These are phyloP conservation scores for Chesias legatella DNA, from an alignment of 2,888 invertebrate species.

Conservation along the genomic window DNA sequence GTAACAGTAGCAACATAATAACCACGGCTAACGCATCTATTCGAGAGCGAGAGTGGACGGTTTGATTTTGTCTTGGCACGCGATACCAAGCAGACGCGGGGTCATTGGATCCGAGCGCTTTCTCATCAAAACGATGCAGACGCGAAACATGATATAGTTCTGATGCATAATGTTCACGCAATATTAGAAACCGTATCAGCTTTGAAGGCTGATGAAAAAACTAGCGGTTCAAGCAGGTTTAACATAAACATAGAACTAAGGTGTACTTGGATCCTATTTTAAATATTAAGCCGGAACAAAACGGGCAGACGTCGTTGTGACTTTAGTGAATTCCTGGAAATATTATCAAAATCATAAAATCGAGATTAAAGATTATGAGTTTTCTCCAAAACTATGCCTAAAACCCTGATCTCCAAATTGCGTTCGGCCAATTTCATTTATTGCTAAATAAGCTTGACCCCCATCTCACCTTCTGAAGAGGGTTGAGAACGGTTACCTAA, in stretches of 20 bases:
- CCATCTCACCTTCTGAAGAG: constrained; percentile 19
- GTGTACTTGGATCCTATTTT: too few relatives aligned
- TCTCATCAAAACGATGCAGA: constrained; percentile 34
- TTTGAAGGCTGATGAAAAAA: background rate
- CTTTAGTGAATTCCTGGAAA: too few relatives aligned
- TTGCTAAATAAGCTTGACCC: constrained; percentile 23
- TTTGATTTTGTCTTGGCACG: constrained; percentile 71
- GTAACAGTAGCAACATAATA: constrained; percentile 50
- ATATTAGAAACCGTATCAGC: constrained; percentile 3
- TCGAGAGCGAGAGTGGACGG: constrained; percentile 68
- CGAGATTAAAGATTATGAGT: too few relatives aligned
- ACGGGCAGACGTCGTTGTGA: too few relatives aligned
- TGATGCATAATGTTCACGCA: constrained; percentile 16
- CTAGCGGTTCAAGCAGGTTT: too few relatives aligned
- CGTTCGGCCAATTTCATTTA: constrained; percentile 15
- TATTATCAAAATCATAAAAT: too few relatives aligned
- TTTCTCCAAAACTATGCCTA: constrained; percentile 3
- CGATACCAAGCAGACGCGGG: constrained; percentile 56
- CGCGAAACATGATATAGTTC: constrained; percentile 1
- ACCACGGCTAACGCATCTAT: constrained; percentile 47
- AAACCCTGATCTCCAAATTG: constrained; percentile 7
- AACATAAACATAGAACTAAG: too few relatives aligned
- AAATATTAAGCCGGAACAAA: too few relatives aligned
- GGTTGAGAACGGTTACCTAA: constrained; percentile 19
- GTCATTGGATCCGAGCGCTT: constrained; percentile 61